Conservation (phyloP, 2,113 vertebrate species). For the Zosterops pallidus region DNA sequence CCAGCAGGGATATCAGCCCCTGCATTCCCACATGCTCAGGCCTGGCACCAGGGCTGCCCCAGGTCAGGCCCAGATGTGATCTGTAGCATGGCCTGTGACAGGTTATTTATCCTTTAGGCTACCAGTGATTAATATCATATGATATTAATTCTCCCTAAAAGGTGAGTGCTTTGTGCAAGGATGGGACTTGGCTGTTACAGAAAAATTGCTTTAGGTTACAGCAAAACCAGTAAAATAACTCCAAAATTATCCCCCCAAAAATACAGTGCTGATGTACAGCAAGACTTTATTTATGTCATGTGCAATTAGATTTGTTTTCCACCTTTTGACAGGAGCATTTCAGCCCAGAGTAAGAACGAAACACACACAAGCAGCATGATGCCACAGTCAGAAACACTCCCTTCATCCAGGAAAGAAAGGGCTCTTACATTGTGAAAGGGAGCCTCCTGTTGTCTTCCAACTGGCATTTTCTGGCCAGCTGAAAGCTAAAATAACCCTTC, state of each 20-base stretch:
- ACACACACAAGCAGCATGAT: constrained; percentile 27
- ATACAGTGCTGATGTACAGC: neutral
- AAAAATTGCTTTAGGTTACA: neutral
- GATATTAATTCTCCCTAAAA: neutral
- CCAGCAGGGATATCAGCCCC: neutral
- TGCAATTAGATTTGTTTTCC: constrained; percentile 5
- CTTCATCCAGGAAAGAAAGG: constrained; percentile 34
- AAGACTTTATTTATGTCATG: neutral
- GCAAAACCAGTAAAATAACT: neutral
- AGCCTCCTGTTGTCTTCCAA: constrained; percentile 62
- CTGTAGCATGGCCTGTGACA: neutral
- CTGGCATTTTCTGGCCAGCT: constrained; percentile 40
- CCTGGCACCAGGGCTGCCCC: neutral
- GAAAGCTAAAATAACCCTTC: constrained; percentile 45
- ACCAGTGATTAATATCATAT: neutral
- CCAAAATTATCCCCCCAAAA: neutral
- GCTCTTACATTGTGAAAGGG: constrained; percentile 51
- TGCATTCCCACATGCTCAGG: neutral
- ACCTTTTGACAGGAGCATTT: constrained; percentile 6
- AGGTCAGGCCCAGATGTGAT: neutral
- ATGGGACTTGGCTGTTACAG: neutral
- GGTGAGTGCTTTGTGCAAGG: neutral
- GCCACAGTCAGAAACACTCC: neutral
- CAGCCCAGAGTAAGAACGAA: neutral
- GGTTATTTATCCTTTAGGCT: neutral